These are phyloP conservation scores for Lagocephalus sceleratus DNA, from an alignment of 2,797 vertebrate genomes.

Conservation along the genomic window DNA sequence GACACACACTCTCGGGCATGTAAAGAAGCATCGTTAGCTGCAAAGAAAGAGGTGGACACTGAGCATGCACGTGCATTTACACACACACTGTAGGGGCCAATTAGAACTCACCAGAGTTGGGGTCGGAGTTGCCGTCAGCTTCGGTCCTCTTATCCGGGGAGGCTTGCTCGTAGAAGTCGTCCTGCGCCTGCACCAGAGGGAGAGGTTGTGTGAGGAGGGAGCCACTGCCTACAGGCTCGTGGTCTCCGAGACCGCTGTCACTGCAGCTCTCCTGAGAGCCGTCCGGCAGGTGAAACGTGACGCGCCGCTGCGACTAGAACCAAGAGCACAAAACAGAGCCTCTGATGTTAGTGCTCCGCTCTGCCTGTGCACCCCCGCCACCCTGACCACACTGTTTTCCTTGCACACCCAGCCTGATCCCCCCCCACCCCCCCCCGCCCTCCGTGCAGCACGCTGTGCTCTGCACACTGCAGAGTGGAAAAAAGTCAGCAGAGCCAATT, in stretches of 20 bases:
- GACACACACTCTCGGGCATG: conserved; percentile 1
- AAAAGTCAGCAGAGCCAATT: conserved; percentile 28
- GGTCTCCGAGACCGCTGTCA: conserved; percentile 99
- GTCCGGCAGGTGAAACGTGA: conserved; percentile 99
- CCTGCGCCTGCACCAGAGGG: conserved; percentile 99
- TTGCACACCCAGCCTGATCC: conserved; percentile 21
- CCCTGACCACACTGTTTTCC: neutral
- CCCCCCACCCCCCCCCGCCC: neutral
- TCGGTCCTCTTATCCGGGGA: conserved; percentile 99
- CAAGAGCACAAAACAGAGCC: conserved; percentile 91
- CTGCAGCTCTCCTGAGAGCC: conserved; percentile 99
- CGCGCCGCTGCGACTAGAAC: conserved; percentile 98
- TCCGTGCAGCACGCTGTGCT: conserved; percentile 28
- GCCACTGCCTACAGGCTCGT: conserved; percentile 96
- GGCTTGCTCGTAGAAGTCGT: conserved; percentile 97
- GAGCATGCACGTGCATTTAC: neutral
- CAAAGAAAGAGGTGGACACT: conserved; percentile 2
- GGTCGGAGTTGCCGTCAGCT: conserved; percentile 98
- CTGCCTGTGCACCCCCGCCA: conserved; percentile 32
- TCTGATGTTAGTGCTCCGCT: conserved; percentile 84
- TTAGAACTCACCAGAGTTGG: conserved; percentile 93
- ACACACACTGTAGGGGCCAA: neutral
- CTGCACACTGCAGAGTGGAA: conserved; percentile 39
- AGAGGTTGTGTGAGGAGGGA: conserved; percentile 98
- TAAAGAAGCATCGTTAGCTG: conserved; percentile 5